Conservation (phyloP, 2,113 vertebrate species). For the Catharus fuscescens region DNA sequence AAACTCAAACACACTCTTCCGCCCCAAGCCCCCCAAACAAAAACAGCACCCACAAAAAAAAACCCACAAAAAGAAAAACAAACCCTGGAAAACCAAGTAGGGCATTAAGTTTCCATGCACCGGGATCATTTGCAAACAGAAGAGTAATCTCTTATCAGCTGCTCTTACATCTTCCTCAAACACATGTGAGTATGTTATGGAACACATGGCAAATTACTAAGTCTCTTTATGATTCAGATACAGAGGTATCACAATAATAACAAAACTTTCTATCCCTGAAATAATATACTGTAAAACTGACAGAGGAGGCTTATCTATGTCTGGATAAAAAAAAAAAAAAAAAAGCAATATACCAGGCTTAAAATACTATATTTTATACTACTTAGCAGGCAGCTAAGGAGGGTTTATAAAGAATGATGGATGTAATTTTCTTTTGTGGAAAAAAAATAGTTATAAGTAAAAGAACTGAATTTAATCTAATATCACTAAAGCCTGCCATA, state of each 20-base stretch:
- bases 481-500: constrained; percentile 83
- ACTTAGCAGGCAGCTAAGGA: constrained; percentile 71
- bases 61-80: not conserved
- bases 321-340: constrained; percentile 51
- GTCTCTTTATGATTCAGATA: constrained; percentile 2
- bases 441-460: constrained; percentile 78
- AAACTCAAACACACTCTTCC: not conserved
- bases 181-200: not conserved
- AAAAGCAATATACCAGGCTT: constrained; percentile 62
- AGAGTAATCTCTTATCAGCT: not conserved
- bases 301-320: constrained; percentile 60
- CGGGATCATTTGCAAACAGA: not conserved
- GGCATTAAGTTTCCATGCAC: not conserved
- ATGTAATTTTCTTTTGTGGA: constrained; percentile 83
- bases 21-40: fast-evolving
- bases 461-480: constrained; percentile 90
- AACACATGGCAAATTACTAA: constrained; percentile 10
- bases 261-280: constrained; percentile 15
- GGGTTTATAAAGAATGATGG: constrained; percentile 80
- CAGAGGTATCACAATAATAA: constrained; percentile 4
- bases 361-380: constrained; percentile 41
- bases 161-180: not conserved
- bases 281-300: constrained; percentile 28
- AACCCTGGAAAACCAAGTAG: not conserved
- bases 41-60: not conserved